phyloP scores from a whole-genome alignment of 2,113 vertebrate species.

The Neogobius melanostomus region DNA sequence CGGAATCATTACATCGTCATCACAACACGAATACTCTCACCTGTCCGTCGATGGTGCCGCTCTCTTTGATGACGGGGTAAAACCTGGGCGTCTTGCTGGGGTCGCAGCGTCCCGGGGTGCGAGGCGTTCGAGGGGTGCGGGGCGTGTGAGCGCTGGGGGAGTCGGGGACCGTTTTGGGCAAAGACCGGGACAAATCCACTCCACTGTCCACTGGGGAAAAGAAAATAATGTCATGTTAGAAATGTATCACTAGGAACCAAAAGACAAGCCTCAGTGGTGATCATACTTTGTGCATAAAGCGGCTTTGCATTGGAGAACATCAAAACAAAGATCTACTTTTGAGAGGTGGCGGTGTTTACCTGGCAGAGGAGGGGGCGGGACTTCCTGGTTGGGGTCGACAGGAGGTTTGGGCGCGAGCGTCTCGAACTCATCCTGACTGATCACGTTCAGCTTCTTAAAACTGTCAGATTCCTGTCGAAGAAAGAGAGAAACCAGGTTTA shows the following conservation, averaged over 20 bases:
- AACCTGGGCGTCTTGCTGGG: constrained; percentile 89
- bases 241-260: too few relatives aligned
- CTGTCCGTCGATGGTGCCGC: constrained; percentile 79
- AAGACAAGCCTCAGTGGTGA: too few relatives aligned
- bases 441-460: constrained; percentile 90
- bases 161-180: constrained; percentile 82
- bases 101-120: constrained; percentile 86
- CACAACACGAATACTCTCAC: constrained; percentile 57
- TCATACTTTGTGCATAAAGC: too few relatives aligned
- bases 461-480: constrained; percentile 86
- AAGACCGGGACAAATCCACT: constrained; percentile 70
- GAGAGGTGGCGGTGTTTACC: constrained; percentile 35
- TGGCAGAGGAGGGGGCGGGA: constrained; percentile 72
- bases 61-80: constrained; percentile 94
- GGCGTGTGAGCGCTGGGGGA: constrained; percentile 68
- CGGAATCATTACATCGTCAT: too few relatives aligned
- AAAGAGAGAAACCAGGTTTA: neutral
- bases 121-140: constrained; percentile 77
- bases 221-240: neutral
- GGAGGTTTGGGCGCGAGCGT: constrained; percentile 79
- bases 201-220: constrained; percentile 41
- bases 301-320: neutral
- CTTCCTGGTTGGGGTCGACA: constrained; percentile 76
- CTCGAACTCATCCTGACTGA: constrained; percentile 88
- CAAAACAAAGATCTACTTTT: neutral